These are phyloP conservation scores for Rhagophthalmus giganteus DNA, from an alignment of 2,888 invertebrate species.

Conservation along the genomic window DNA sequence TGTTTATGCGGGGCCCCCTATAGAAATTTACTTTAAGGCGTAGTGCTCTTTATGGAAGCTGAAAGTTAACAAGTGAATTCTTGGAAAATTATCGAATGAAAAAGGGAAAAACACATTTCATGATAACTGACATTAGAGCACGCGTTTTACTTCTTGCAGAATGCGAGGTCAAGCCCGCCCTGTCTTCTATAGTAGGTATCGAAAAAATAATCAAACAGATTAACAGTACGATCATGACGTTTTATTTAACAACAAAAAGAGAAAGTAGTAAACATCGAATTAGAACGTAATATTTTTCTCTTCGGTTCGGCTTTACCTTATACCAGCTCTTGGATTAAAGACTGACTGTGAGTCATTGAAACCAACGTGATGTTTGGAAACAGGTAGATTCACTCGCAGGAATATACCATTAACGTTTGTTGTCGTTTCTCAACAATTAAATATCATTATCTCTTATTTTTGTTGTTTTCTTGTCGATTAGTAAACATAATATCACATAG, in stretches of 20 bases:
- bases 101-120: slow-evolving; percentile 10
- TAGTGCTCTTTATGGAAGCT: not conserved
- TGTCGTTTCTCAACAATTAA: no score
- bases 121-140: slow-evolving; percentile 15
- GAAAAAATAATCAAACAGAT: no score
- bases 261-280: slow-evolving; percentile 4
- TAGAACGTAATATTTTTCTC: slow-evolving; percentile 13
- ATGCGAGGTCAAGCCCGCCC: slow-evolving; percentile 28
- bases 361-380: slow-evolving; percentile 3
- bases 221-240: no score
- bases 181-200: no score
- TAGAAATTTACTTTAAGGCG: not conserved
- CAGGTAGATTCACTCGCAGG: slow-evolving; percentile 4
- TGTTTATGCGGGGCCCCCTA: no score
- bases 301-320: slow-evolving; percentile 18
- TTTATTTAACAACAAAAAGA: not conserved
- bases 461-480: no score
- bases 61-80: not conserved
- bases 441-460: no score
- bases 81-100: not conserved
- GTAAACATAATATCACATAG: no score
- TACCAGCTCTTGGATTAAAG: slow-evolving; percentile 22
- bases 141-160: slow-evolving; percentile 18
- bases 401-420: no score
- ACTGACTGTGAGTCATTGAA: slow-evolving; percentile 25